Evolutionary conservation across 1,140 invertebrate genomes (phyloP).

Genomic region (Drosophila pectinifera): DNA sequence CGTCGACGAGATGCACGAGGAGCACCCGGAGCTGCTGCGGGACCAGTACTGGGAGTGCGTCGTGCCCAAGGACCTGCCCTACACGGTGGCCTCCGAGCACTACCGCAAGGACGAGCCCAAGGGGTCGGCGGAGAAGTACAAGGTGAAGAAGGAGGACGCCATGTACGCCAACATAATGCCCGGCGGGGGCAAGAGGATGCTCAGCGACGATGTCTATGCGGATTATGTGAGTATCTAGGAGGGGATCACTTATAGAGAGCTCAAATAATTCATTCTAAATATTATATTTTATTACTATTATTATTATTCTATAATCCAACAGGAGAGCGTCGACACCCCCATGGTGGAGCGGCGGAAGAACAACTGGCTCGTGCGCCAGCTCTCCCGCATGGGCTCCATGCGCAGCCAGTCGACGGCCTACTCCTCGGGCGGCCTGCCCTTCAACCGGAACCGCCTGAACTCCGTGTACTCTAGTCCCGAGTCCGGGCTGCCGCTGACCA

Average conservation of each 20-base stretch:
- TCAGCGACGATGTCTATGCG: conserved; percentile 93
- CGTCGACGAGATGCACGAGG: conserved; percentile 96
- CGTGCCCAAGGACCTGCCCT: conserved; percentile 94
- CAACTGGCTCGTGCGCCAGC: conserved; percentile 93
- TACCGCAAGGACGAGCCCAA: conserved; percentile 92
- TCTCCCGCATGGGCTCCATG: conserved; percentile 92
- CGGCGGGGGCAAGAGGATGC: conserved; percentile 86
- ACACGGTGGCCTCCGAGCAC: conserved; percentile 93
- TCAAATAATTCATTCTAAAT: no score
- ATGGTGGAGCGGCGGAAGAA: conserved; percentile 93
- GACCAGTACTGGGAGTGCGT: conserved; percentile 97
- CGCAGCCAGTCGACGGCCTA: conserved; percentile 93
- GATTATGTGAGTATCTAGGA: conserved; percentile 94
- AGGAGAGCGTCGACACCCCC: conserved; percentile 95
- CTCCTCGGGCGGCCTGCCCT: conserved; percentile 91
- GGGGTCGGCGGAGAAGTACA: conserved; percentile 93
- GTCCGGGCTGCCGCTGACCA: conserved; percentile 86
- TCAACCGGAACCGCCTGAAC: conserved; percentile 89
- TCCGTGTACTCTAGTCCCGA: conserved; percentile 92
- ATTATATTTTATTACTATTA: no score
- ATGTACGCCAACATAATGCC: conserved; percentile 90
- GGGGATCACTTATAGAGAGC: no score
- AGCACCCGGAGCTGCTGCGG: conserved; percentile 93
- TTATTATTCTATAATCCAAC: neutral
- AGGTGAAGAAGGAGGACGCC: conserved; percentile 92